Evolutionary conservation across 2,797 vertebrate species (phyloP), one percentile per base, ranked within the genome.

Genomic region (Scomberomorus guttatus): DNA sequence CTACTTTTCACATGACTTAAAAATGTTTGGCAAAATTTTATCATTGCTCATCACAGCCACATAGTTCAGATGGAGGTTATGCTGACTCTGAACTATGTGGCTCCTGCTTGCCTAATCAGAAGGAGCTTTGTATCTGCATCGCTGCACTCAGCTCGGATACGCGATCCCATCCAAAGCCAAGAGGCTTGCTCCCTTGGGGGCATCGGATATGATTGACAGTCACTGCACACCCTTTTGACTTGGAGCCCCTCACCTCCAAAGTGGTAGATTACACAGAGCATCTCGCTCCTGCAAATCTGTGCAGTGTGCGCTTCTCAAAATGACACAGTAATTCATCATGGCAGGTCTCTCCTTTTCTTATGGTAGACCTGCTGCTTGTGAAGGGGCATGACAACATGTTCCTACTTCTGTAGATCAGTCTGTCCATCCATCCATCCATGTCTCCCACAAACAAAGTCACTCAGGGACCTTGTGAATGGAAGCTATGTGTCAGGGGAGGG

Each of bases 401-500:
- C 48, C 42, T 37, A 6, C 65, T 42, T 62, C 39, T 34, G 14
- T 74, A 62, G 54, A n/a, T 76, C 75, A 63, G 22, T 84, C 72
- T 75, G 68, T 78, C 56, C 39, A 24, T 71, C 51, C 71, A 65
- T 75, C 70, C 59, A 29, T 66, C 25, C 22, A 59, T 79, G 60
- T 71, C 75, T 72, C 75, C 68, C 56, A 62, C 67, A 77, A 87
- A 79, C 77, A 59, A 25, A 86, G 85, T 81, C 75, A 63, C 64
- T 81, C 50, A 70, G 73, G 83, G 79, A 84, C 71, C 61, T 13
- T 5, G 27, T 57, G 81, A 90, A 92, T 91, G 68, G 80, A 90
- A 87, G 87, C 84, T 89, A 87, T 85, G 92, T 92, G 90, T 93
- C 93, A 90, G 84, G 85, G 90, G 90, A 93, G 86, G 83, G 66